Evolutionary conservation across 2,797 vertebrate genomes (phyloP), one percentile per base, ranked within the genome.

Genomic region (Cynodonichthys magdalenae): DNA sequence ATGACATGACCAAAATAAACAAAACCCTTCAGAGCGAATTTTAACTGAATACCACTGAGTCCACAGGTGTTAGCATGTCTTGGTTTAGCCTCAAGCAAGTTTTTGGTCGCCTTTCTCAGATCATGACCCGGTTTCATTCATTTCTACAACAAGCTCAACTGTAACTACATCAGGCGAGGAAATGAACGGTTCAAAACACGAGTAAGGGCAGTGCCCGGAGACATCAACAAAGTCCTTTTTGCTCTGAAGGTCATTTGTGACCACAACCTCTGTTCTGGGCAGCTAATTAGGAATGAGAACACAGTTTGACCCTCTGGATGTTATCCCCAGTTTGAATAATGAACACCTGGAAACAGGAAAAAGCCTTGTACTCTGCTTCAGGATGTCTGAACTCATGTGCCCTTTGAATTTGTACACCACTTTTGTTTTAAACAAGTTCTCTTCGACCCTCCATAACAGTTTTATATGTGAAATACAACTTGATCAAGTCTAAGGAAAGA

Each of bases 231-330:
- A 73, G 2, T 8, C 66, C 71, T 66, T 70, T 72, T 77, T 27
- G 15, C 52, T 19, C 71, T 57, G 54, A 27, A 79, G 86, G 88
- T 89, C 86, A 80, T 57, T 15, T 69, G 56, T 47, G 61, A 66
- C 69, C 63, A 61, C 31, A 76, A 87, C 83, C 82, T 80, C 74
- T 78, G 83, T 82, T 73, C 80, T 73, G 70, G 64, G 19, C 64
- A 73, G 86, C 85, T 90, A 88, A 92, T 91, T 90, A 90, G 79
- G 75, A 85, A 87, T 90, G 86, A 88, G 69, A 85, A 82, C 75
- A 63, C 66, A 79, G 71, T 76, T 19, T 9, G 84, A 85, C 87
- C 74, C 85, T 60, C 74, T 63, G 83, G 77, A 82, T 80, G 71
- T 79, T 82, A 81, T 80, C 66, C 65, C 73, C 60, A 34, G 65